phyloP scores from a whole-genome alignment of 2,113 vertebrate genomes.

The Rousettus leschenaultii region DNA sequence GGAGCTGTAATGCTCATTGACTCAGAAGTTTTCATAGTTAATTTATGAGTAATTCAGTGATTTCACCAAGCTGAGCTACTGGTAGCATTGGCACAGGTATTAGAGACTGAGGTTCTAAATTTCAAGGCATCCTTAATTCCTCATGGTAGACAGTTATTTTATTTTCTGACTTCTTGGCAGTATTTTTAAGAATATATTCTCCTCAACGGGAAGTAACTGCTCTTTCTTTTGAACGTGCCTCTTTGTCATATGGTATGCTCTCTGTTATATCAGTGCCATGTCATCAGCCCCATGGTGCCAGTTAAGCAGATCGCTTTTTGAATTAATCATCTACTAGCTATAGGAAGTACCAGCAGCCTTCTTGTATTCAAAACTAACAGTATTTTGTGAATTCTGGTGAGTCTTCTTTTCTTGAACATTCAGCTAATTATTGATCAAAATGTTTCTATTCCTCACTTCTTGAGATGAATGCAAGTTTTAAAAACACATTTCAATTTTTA shows the following conservation, averaged over 20 bases:
- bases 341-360: not conserved
- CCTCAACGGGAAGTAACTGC: not conserved
- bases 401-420: not conserved
- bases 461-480: not conserved
- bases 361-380: not conserved
- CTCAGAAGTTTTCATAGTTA: not conserved
- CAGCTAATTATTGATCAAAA: not conserved
- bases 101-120: conserved; percentile 29
- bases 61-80: not conserved
- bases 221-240: conserved; percentile 30
- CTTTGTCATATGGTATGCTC: not conserved
- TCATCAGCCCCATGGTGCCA: not conserved
- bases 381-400: conserved; percentile 23
- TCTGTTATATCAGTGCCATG: not conserved
- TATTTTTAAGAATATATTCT: conserved; percentile 8
- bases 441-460: not conserved
- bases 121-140: not conserved
- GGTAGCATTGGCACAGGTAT: not conserved
- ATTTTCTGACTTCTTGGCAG: not conserved
- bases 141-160: not conserved
- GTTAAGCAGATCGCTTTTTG: not conserved
- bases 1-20: not conserved
- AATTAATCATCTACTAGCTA: conserved; percentile 1
- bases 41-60: not conserved
- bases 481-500: conserved; percentile 4